Evolutionary conservation across 2,888 invertebrate species (phyloP).

Genomic region (Phyllotreta cruciferae): DNA sequence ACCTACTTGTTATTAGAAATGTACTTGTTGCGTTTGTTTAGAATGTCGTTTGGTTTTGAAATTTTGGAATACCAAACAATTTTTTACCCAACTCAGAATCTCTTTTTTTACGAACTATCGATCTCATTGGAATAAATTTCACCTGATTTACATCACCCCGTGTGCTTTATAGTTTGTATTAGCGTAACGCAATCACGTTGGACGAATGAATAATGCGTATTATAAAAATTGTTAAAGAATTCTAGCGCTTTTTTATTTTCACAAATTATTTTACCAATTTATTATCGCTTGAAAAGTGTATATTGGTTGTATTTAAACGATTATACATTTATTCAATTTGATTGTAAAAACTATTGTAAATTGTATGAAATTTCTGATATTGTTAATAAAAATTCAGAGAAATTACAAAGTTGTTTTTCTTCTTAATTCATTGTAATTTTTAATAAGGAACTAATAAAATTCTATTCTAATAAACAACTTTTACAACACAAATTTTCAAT

Average conservation of each 20-base stretch:
- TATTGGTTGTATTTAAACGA: conserved; percentile 7
- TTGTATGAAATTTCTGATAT: conserved; percentile 20
- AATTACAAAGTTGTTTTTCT: no score
- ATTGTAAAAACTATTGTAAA: conserved; percentile 7
- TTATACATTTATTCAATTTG: conserved; percentile 13
- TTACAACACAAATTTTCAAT: no score
- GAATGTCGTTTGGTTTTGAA: no score
- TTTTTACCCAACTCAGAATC: neutral
- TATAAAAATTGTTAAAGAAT: conserved; percentile 12
- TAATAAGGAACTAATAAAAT: no score
- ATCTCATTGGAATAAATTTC: neutral
- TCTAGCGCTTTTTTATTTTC: no score
- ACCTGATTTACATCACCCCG: conserved; percentile 3
- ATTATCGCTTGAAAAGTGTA: conserved; percentile 7
- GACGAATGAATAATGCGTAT: conserved; percentile 1
- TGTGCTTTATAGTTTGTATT: conserved; percentile 16
- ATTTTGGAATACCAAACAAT: no score
- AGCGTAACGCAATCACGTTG: conserved; percentile 6
- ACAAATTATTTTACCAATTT: conserved; percentile 4
- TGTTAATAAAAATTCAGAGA: conserved; percentile 13
- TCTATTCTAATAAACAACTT: no score
- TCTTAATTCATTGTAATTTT: no score
- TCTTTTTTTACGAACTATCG: neutral
- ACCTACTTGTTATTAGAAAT: no score
- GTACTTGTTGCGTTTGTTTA: no score